A percentile compares a stretch with the other conserved stretches of the same genome.
Evolutionary conservation across 2,113 vertebrate species (phyloP).

Genomic region (Sigmodon hispidus): DNA sequence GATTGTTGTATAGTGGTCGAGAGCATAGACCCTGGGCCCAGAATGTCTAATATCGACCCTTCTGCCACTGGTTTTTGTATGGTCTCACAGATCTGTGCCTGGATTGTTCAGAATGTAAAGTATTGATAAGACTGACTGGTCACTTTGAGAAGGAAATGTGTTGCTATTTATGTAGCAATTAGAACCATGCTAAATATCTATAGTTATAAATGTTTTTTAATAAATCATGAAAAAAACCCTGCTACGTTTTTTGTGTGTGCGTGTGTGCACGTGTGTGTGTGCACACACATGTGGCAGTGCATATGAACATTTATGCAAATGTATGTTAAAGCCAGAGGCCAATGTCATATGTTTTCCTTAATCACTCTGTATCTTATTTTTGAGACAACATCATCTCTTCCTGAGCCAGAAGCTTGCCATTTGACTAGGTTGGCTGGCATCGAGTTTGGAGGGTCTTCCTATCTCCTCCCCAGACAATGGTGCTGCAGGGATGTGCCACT

Average conservation of each 20-base stretch:
- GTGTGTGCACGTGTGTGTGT: too few species aligned
- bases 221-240: background rate
- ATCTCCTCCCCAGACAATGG: background rate
- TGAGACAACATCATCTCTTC: background rate
- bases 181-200: constrained; percentile 2
- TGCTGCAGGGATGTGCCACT: background rate
- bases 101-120: constrained; percentile 1
- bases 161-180: background rate
- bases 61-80: background rate
- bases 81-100: background rate
- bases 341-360: background rate
- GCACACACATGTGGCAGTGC: background rate
- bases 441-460: too few species aligned
- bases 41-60: background rate
- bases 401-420: background rate
- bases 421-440: background rate
- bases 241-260: background rate
- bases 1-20: background rate
- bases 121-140: background rate
- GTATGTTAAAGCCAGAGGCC: background rate
- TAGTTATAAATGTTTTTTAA: background rate
- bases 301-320: background rate
- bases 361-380: background rate
- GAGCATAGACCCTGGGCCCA: background rate
- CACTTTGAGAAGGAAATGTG: constrained; percentile 6